A percentile compares a stretch with the other conserved stretches of the same genome.
phyloP scores from a whole-genome alignment of 2,888 invertebrate species.

The Trachelus stipa region DNA sequence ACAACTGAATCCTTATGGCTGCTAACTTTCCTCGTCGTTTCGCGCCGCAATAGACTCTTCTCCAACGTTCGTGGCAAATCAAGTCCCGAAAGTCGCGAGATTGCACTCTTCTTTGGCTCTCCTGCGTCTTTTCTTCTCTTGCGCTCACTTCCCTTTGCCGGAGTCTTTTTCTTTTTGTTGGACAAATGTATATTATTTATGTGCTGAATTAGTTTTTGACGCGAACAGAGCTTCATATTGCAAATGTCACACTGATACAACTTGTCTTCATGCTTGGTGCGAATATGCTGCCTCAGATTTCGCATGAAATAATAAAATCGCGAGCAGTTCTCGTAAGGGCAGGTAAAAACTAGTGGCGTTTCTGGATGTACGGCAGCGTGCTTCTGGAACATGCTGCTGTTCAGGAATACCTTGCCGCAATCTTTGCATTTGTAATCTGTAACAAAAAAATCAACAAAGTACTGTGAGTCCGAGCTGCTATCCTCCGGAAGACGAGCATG shows the following conservation, averaged over 20 bases:
- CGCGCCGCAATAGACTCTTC: slow-evolving; percentile 29
- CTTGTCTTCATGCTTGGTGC: slow-evolving; percentile 68
- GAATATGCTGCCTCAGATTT: slow-evolving; percentile 71
- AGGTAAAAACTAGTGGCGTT: slow-evolving; percentile 44
- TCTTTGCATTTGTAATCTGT: slow-evolving; percentile 44
- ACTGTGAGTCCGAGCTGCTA: no score
- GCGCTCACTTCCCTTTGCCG: slow-evolving; percentile 15
- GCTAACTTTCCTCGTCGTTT: slow-evolving; percentile 9
- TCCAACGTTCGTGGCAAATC: slow-evolving; percentile 35
- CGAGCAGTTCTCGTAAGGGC: slow-evolving; percentile 61
- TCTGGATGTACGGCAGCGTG: slow-evolving; percentile 51
- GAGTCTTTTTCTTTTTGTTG: slow-evolving; percentile 21
- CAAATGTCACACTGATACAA: slow-evolving; percentile 57
- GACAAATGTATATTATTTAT: slow-evolving; percentile 38
- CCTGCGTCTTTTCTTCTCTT: slow-evolving; percentile 46
- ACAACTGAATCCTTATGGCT: background rate
- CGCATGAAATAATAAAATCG: slow-evolving; percentile 69
- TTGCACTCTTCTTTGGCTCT: slow-evolving; percentile 38
- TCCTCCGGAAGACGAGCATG: no score
- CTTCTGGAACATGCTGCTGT: slow-evolving; percentile 31
- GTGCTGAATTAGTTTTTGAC: slow-evolving; percentile 41
- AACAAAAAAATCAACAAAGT: slow-evolving; percentile 4
- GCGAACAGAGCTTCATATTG: slow-evolving; percentile 30
- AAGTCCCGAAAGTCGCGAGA: slow-evolving; percentile 41
- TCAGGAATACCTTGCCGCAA: slow-evolving; percentile 49